Evolutionary conservation across 92 coral and sea anemone genomes (phyloP).

Genomic region (Palythoa grandis): DNA sequence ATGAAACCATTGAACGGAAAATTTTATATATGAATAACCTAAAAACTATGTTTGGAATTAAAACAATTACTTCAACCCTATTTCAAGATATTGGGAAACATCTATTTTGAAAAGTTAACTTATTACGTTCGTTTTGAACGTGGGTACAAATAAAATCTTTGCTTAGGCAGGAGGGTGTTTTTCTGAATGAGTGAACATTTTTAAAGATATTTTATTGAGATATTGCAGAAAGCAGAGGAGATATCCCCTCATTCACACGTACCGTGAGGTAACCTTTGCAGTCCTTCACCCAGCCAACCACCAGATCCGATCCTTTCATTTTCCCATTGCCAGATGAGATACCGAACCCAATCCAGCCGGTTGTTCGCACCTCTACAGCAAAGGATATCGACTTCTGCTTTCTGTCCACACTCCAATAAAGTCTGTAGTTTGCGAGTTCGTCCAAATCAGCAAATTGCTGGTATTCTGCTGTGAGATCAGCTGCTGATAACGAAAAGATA

Average conservation of each 20-base stretch:
- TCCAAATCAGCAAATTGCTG: slow-evolving; percentile 44
- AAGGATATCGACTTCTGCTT: slow-evolving; percentile 39
- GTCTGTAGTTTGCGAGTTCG: slow-evolving; percentile 43
- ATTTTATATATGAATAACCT: too few relatives aligned
- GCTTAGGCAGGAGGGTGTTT: too few relatives aligned
- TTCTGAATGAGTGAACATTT: too few relatives aligned
- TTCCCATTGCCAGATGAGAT: slow-evolving; percentile 62
- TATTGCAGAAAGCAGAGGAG: too few relatives aligned
- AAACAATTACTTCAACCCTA: too few relatives aligned
- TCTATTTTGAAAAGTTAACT: too few relatives aligned
- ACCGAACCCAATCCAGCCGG: slow-evolving; percentile 77
- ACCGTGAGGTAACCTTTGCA: slow-evolving; percentile 62
- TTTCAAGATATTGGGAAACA: too few relatives aligned
- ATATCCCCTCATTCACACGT: not conserved
- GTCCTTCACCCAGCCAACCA: slow-evolving; percentile 65
- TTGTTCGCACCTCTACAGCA: slow-evolving; percentile 61
- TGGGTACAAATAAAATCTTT: too few relatives aligned
- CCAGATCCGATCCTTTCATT: slow-evolving; percentile 66
- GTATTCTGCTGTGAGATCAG: slow-evolving; percentile 38
- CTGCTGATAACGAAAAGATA: not conserved
- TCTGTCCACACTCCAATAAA: slow-evolving; percentile 62
- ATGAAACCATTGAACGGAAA: too few relatives aligned
- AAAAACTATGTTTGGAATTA: too few relatives aligned
- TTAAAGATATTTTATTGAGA: too few relatives aligned
- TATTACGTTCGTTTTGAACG: too few relatives aligned